Evolutionary conservation across 2,797 vertebrate species (phyloP), one percentile per base, ranked within the genome.

Genomic region (Rhinella marina): DNA sequence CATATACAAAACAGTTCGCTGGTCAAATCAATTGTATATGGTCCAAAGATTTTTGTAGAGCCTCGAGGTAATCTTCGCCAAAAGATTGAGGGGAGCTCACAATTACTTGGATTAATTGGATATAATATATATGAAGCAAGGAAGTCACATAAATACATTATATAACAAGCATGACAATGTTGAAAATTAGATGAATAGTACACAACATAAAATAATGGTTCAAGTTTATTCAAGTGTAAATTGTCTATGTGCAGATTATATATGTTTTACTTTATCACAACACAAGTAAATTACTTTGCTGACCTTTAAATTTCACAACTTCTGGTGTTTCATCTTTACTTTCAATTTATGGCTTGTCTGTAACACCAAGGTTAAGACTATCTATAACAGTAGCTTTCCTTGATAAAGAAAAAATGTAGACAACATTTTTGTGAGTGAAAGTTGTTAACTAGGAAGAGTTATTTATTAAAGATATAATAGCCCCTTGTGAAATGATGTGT

Each of bases 261-360:
- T 50, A 61, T 61, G 23, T 77, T 25, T 48, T 25, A 48, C 56
- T 75, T 52, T 56, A 61, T 50, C 50, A 61, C 3, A 54, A 50
- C 66, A 12, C 25, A 57, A 59, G 32, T 21, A 70, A 86, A 81
- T 56, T 2, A 81, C 81, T 16, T 86, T 59, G 7, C 32, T 86
- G 85, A 72, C 64, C 85, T 86, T 81, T 86, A 70, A 32, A 81
- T 81, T 86, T 86, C 52, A 73, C 61, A 80, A 81, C 50, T 86
- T 81, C 50, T 72, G 64, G 32, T 54, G 62, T 81, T 86, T 81
- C 64, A 72, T 86, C 54, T 86, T 77, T 59, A n/a, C 62, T 86
- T 61, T 78, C 73, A 85, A 66, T 64, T 62, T 85, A 66, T 64
- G n/a, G 52, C 72, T 64, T 77, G 84, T 77, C 59, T 54, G 41